Conservation (phyloP, 1,140 invertebrate genomes). For the Octopus bimaculoides region DNA sequence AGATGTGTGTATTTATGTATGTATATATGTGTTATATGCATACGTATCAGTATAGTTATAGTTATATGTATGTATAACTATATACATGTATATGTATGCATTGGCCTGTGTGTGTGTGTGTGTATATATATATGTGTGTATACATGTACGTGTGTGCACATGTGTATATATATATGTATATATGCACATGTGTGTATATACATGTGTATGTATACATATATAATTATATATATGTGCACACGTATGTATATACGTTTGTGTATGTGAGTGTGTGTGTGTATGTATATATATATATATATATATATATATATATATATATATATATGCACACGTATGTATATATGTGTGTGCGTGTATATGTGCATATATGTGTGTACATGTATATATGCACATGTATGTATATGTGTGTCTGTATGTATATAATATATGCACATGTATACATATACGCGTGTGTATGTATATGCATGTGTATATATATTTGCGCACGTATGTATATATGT, state of each 20-base stretch:
- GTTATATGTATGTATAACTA: neutral
- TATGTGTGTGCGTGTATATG: neutral
- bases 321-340: neutral
- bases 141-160: neutral
- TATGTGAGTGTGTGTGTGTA: neutral
- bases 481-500: neutral
- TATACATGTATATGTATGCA: neutral
- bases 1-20: neutral
- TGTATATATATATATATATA: neutral
- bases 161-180: neutral
- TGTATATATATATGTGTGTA: neutral
- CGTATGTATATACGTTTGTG: neutral
- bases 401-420: neutral
- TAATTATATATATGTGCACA: neutral
- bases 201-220: neutral
- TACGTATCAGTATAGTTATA: neutral
- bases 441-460: neutral
- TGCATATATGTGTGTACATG: neutral
- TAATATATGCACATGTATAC: neutral
- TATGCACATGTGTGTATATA: neutral
- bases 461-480: neutral
- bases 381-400: neutral
- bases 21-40: neutral
- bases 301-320: neutral
- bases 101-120: neutral